Evolutionary conservation across 2,113 vertebrate species (phyloP).

Genomic region (Athene noctua): DNA sequence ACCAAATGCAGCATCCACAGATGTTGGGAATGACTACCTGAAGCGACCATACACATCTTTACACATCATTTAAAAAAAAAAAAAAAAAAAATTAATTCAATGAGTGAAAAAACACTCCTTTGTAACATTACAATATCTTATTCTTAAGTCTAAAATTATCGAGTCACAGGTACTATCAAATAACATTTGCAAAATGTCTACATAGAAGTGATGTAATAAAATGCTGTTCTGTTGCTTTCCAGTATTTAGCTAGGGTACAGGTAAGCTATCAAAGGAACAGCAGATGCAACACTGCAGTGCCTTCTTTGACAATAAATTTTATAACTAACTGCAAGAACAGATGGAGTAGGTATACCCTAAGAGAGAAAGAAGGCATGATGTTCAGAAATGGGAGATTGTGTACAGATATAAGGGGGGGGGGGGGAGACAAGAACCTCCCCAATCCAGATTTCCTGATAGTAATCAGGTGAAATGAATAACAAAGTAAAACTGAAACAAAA

Average conservation of each 20-base stretch:
- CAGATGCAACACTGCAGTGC: background rate
- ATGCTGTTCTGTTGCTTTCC: background rate
- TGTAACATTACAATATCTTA: background rate
- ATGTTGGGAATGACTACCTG: background rate
- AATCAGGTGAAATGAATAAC: background rate
- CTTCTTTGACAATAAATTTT: background rate
- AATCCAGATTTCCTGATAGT: background rate
- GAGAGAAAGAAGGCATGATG: background rate
- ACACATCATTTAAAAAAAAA: too few species aligned
- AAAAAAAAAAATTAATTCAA: background rate
- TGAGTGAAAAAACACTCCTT: background rate
- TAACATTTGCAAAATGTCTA: background rate
- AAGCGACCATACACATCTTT: background rate
- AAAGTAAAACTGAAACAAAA: background rate
- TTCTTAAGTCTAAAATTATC: background rate
- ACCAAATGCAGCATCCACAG: background rate
- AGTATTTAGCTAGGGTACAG: background rate
- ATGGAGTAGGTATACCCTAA: background rate
- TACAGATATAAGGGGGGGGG: background rate
- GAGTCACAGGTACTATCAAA: background rate
- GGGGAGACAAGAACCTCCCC: background rate
- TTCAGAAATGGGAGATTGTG: background rate
- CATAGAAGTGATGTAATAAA: background rate
- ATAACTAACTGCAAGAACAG: background rate
- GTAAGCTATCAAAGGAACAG: background rate